Evolutionary conservation across 2,888 invertebrate genomes (phyloP).

Genomic region (Tachina grossa): DNA sequence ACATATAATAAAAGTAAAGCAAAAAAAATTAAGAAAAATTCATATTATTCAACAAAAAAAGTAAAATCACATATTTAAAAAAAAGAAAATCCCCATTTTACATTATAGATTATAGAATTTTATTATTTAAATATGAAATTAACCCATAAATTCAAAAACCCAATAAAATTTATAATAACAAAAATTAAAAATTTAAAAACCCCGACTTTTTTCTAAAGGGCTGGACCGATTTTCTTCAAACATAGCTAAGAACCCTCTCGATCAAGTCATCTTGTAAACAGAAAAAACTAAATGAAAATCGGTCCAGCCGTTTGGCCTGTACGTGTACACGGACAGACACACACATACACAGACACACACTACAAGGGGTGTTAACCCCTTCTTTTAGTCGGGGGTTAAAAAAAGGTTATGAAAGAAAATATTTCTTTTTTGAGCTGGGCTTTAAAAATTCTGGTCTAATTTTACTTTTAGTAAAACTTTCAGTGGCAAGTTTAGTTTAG

Average conservation of each 20-base stretch:
- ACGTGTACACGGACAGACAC: too few relatives aligned
- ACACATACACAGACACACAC: too few relatives aligned
- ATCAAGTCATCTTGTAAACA: too few relatives aligned
- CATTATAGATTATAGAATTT: constrained; percentile 55
- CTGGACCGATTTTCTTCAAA: too few relatives aligned
- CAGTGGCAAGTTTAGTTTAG: constrained; percentile 24
- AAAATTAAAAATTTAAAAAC: too few relatives aligned
- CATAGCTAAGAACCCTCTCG: too few relatives aligned
- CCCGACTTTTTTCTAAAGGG: too few relatives aligned
- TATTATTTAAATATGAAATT: constrained; percentile 67
- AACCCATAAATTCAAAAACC: constrained; percentile 58
- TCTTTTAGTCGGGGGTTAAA: too few relatives aligned
- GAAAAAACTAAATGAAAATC: too few relatives aligned
- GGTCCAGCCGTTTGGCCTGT: too few relatives aligned
- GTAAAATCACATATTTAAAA: constrained; percentile 10
- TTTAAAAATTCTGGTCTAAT: neutral
- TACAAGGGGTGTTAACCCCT: too few relatives aligned
- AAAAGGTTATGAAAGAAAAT: constrained; percentile 19
- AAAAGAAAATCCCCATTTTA: neutral
- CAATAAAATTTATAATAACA: constrained; percentile 57
- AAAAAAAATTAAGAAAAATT: constrained; percentile 10
- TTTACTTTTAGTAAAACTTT: constrained; percentile 1
- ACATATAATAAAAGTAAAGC: constrained; percentile 34
- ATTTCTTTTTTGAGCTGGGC: neutral
- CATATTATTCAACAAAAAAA: constrained; percentile 36